phyloP scores from a whole-genome alignment of 2,113 vertebrate genomes.

The Ptilonorhynchus violaceus region DNA sequence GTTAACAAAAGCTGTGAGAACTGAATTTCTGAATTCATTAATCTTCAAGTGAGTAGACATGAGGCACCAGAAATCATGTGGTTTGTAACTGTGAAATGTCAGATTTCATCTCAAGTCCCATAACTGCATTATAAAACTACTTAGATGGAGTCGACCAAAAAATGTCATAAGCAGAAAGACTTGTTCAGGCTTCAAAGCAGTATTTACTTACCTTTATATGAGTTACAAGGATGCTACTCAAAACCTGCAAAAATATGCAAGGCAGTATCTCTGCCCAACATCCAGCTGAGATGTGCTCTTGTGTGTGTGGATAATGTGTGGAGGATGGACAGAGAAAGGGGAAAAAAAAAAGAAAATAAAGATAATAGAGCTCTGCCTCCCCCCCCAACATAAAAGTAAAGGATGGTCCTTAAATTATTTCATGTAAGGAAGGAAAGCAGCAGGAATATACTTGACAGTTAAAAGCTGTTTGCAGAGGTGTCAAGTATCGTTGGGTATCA shows the following conservation, averaged over 20 bases:
- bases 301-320: constrained; percentile 21
- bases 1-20: background rate
- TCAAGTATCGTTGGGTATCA: constrained; percentile 4
- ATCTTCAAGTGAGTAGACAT: background rate
- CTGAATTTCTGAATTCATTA: background rate
- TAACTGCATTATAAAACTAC: background rate
- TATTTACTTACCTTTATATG: constrained; percentile 59
- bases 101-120: background rate
- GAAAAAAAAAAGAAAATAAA: background rate
- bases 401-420: constrained; percentile 2
- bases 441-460: constrained; percentile 27
- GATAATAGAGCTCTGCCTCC: background rate
- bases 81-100: background rate
- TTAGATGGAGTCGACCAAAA: background rate
- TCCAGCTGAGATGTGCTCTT: background rate
- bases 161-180: background rate
- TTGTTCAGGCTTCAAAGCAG: constrained; percentile 11
- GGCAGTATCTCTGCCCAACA: constrained; percentile 2
- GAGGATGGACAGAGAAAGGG: background rate
- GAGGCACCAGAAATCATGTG: background rate
- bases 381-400: background rate
- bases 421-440: constrained; percentile 3
- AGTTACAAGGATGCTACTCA: constrained; percentile 43
- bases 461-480: constrained; percentile 26
- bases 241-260: constrained; percentile 57